Percentiles rank a stretch among this genome's conserved stretches.
These are phyloP conservation scores for Bufotes viridis DNA, from an alignment of 2,797 vertebrate genomes.

Conservation along the genomic window DNA sequence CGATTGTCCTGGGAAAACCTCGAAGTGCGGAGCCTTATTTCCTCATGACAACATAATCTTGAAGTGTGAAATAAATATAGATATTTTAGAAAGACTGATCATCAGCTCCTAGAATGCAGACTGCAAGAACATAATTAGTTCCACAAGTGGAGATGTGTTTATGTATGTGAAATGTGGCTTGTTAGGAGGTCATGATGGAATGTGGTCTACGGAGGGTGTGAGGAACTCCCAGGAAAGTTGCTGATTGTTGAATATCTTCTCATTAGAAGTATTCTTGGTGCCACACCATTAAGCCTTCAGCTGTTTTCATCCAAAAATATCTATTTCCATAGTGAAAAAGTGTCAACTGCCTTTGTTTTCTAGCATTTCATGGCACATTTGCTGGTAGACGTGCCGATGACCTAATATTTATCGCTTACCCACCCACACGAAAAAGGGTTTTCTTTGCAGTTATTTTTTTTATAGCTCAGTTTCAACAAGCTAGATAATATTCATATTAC, in stretches of 20 bases:
- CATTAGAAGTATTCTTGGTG: conserved; percentile 22
- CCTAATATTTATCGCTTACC: background rate
- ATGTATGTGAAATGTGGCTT: background rate
- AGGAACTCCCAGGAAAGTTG: conserved; percentile 4
- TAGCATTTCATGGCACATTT: background rate
- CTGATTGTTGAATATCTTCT: conserved; percentile 25
- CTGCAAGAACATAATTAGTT: conserved; percentile 28
- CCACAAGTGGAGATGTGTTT: conserved; percentile 17
- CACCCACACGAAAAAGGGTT: background rate
- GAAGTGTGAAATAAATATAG: conserved; percentile 20
- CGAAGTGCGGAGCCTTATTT: background rate
- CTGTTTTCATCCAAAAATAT: conserved; percentile 48
- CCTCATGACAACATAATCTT: background rate
- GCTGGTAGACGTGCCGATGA: conserved; percentile 26
- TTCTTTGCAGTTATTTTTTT: conserved; percentile 4
- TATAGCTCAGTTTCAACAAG: background rate
- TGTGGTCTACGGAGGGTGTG: background rate
- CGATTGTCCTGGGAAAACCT: background rate
- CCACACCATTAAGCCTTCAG: background rate
- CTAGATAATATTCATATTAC: background rate
- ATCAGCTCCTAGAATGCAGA: background rate
- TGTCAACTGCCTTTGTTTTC: conserved; percentile 42
- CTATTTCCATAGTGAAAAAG: conserved; percentile 49
- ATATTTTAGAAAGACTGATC: conserved; percentile 14
- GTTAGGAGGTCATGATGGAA: background rate